These are phyloP conservation scores for Agonopterix heracliana DNA, from an alignment of 2,888 invertebrate species.

Conservation along the genomic window DNA sequence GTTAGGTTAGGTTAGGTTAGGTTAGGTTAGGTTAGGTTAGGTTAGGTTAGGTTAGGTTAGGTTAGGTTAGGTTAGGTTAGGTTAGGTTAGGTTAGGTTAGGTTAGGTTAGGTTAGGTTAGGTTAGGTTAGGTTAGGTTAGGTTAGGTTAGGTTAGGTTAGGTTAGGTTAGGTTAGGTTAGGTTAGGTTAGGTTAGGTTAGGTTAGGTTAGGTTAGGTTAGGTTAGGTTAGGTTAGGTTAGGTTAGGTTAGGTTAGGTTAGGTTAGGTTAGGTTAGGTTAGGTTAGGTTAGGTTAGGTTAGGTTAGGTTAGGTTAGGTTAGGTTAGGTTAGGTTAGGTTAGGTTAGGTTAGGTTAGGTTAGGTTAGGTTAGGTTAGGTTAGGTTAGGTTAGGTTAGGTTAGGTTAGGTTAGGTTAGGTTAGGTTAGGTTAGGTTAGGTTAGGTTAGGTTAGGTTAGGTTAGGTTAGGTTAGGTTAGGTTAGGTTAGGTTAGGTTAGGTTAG, in stretches of 20 bases:
- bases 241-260: conserved; percentile 7
- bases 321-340: conserved; percentile 9
- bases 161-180: conserved; percentile 10
- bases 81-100: conserved; percentile 19
- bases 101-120: conserved; percentile 16
- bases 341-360: conserved; percentile 3
- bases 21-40: conserved; percentile 10
- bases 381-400: conserved; percentile 13
- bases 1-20: conserved; percentile 18
- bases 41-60: conserved; percentile 24
- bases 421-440: conserved; percentile 16
- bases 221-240: conserved; percentile 9
- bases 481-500: conserved; percentile 15
- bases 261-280: conserved; percentile 11
- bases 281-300: conserved; percentile 11
- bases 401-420: conserved; percentile 12
- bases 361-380: no score
- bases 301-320: conserved; percentile 14
- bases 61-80: conserved; percentile 19
- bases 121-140: conserved; percentile 14
- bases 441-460: conserved; percentile 19
- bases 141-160: conserved; percentile 7
- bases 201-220: conserved; percentile 9
- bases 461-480: conserved; percentile 11
- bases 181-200: conserved; percentile 14